phyloP scores from a whole-genome alignment of 2,888 invertebrate genomes.

The Stenchaetothrips biformis region DNA sequence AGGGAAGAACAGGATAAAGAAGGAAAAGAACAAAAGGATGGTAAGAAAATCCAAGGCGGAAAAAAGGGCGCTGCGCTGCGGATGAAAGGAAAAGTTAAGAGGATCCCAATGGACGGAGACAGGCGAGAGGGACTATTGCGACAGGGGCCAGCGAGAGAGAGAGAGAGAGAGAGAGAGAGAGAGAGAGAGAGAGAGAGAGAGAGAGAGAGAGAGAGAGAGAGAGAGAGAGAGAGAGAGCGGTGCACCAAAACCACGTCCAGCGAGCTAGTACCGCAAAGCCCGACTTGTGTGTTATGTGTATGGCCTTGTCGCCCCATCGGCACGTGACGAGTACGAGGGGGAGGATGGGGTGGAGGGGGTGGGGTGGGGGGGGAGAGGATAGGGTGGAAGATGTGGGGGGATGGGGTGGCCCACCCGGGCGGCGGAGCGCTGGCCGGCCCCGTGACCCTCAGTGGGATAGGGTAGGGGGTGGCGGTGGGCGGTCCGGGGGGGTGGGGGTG shows the following conservation, averaged over 20 bases:
- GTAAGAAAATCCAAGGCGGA: not conserved
- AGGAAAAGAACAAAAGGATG: too few species aligned
- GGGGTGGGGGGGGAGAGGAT: not conserved
- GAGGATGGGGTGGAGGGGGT: not conserved
- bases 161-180: conserved; percentile 1
- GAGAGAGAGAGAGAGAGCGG: not conserved
- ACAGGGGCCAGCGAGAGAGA: not conserved
- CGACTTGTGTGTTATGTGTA: too few species aligned
- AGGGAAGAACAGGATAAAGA: too few species aligned
- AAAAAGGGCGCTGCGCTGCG: not conserved
- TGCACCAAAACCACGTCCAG: not conserved
- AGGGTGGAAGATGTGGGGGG: not conserved
- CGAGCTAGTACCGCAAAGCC: too few species aligned
- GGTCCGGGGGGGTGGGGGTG: too few species aligned
- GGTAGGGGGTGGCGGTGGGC: too few species aligned
- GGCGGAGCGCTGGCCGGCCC: too few species aligned
- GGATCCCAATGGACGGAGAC: not conserved
- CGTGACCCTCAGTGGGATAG: too few species aligned
- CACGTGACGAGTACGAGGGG: not conserved
- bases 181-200: conserved; percentile 1
- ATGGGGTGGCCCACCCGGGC: too few species aligned
- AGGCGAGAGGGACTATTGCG: not conserved
- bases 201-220: conserved; percentile 1
- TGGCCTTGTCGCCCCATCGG: too few species aligned
- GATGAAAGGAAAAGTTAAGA: not conserved